Evolutionary conservation across 2,888 invertebrate species (phyloP).

Genomic region (Cryptophagus acutangulus): DNA sequence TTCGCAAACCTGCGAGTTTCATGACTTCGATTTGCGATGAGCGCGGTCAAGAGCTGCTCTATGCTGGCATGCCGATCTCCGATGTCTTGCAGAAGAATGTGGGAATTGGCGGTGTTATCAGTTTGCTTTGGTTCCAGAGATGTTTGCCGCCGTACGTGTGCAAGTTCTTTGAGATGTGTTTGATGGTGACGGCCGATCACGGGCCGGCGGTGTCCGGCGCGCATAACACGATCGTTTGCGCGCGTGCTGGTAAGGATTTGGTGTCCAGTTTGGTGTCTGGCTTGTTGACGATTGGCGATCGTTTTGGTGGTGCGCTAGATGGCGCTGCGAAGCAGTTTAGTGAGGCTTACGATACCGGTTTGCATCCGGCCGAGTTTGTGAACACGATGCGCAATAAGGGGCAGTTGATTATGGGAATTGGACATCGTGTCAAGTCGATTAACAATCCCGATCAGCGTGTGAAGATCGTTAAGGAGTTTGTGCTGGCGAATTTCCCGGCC

Average conservation of each 20-base stretch:
- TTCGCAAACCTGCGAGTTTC: constrained; percentile 97
- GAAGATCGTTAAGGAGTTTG: constrained; percentile 93
- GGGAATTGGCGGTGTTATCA: constrained; percentile 96
- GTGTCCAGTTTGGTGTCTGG: constrained; percentile 95
- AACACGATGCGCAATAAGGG: constrained; percentile 96
- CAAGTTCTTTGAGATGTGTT: constrained; percentile 97
- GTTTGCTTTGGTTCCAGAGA: constrained; percentile 97
- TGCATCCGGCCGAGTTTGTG: constrained; percentile 97
- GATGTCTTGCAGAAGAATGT: constrained; percentile 89
- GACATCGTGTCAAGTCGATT: constrained; percentile 84
- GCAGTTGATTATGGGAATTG: constrained; percentile 98
- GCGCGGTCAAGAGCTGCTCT: constrained; percentile 92
- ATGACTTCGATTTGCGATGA: constrained; percentile 99
- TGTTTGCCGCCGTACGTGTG: constrained; percentile 90
- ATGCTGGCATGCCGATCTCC: constrained; percentile 83
- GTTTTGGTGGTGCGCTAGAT: constrained; percentile 97
- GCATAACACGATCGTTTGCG: constrained; percentile 97
- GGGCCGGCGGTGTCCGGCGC: constrained; percentile 98
- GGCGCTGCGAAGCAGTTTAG: constrained; percentile 97
- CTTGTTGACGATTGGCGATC: constrained; percentile 93
- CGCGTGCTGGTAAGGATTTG: constrained; percentile 96
- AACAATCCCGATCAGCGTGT: constrained; percentile 99
- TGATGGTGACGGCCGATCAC: constrained; percentile 98
- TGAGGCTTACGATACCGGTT: constrained; percentile 86
- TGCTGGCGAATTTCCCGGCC: constrained; percentile 86